phyloP scores from a whole-genome alignment of 2,113 vertebrate genomes.

The Pomatorhinus ruficollis region DNA sequence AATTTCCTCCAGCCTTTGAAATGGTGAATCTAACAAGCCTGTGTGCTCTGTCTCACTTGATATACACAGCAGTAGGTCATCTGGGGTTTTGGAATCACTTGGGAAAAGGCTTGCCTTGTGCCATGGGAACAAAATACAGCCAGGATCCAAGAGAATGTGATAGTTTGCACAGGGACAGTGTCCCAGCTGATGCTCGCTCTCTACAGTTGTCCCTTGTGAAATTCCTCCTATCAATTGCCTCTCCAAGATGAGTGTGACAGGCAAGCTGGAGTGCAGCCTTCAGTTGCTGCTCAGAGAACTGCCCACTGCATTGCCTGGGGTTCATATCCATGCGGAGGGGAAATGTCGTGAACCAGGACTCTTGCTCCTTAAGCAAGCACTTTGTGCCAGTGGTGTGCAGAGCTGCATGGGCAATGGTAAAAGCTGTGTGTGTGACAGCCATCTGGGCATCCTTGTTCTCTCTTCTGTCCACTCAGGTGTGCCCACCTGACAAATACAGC shows the following conservation, averaged over 20 bases:
- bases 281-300: not conserved
- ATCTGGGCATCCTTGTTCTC: not conserved
- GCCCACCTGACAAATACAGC: not conserved
- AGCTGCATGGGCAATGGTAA: not conserved
- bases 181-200: not conserved
- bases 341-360: not conserved
- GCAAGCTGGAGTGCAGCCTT: not conserved
- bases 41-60: not conserved
- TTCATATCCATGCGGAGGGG: accelerated
- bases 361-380: not conserved
- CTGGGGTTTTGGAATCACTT: not conserved
- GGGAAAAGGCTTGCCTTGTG: not conserved
- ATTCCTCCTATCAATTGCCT: not conserved
- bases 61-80: not conserved
- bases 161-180: not conserved
- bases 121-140: not conserved
- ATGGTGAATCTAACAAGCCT: not conserved
- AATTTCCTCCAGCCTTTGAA: not conserved
- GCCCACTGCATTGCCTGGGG: not conserved
- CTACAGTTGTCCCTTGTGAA: not conserved
- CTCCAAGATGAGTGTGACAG: not conserved
- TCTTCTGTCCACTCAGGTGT: not conserved
- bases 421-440: not conserved
- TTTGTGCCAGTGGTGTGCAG: not conserved
- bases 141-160: not conserved